Base-by-base conservation (phyloP, 2,888 invertebrate genomes). In the Rhorus exstirpatorius region DNA sequence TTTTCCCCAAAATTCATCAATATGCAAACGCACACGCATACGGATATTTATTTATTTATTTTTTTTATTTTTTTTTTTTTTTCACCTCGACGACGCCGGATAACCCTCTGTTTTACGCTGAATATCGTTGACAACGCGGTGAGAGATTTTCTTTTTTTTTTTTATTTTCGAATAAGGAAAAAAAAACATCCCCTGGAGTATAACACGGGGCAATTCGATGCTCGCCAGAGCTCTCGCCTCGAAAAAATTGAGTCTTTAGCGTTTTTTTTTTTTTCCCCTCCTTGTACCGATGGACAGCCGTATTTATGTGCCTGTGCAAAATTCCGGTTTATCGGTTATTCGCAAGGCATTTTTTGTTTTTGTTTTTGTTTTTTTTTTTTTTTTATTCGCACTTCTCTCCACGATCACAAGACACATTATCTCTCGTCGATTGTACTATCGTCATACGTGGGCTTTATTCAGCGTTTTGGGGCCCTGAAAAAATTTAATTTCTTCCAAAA, bases 281-380 rank as follows among this genome's bases (percentile, higher is more conserved):
- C n/a, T n/a, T 4, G 8, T n/a, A 1, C 10, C 21, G 0, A 12
- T 14, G 10, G 10, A 61, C n/a, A n/a, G n/a, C n/a, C n/a, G 10
- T 44, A n/a, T 44, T 10, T n/a, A 1, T 44, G 2, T 10, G 24
- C n/a, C 8, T 24, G 14, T 17, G 49, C 7, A 49, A 67, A 67
- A 78, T 24, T 46, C 71, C 38, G 67, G 76, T 67, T 81, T 81
- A 81, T 71, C 76, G 60, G 67, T 41, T 12, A 19, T 77, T 60
- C 44, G 60, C 67, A 71, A 71, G 46, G 71, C 76, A 65, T 67
- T 19, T 24, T 6, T 21, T 10, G 24, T 60, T 44, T 14, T 38
- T 1, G 35, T 21, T 21, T 38, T 38, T 44, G 46, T 51, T 14
- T 46, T 2, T 38, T 26, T 46, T 38, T 31, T 51, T 24, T 55